Evolutionary conservation across 2,888 invertebrate species (phyloP), one percentile per base, ranked within the genome.

Genomic region (Lysandra coridon): DNA sequence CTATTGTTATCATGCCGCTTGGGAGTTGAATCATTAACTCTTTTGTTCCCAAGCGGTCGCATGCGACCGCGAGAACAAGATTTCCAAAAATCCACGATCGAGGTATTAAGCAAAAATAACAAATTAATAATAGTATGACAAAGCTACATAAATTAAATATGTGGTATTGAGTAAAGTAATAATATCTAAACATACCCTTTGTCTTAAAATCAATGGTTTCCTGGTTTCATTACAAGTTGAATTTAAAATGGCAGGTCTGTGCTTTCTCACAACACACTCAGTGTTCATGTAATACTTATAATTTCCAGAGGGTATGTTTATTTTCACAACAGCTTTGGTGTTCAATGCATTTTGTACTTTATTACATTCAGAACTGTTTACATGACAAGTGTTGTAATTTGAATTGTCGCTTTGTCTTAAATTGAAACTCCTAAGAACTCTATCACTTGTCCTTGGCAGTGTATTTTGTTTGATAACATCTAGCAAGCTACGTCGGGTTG

Each of bases 361-460:
- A 57, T 33, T 37, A 69, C 69, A 37, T 4, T 69, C 69, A 33
- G 30, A 30, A 10, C 4, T 69, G 1, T 69, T 69, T 14, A 17
- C 1, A 33, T 33, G 30, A 30, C 14, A 33, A 69, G 14, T 1
- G 2, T 76, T 76, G 57, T 86, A 86, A 73, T 85, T 86, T 0
- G 86, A 81, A 78, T 83, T 81, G 75, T 81, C 49, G 82, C 78
- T 73, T 80, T 85, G 23, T n/a, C 76, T 87, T 14, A 83, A 49
- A 76, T 84, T 86, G 78, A 83, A 91, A 81, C 92, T 92, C 10
- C 92, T 85, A 3, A 93, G 82, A 0, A 91, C 88, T 81, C 91
- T 82, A 78, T 90, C 90, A 77, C 89, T 88, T 0, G 82, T 69
- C 33, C 74, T 81, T 0, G 79, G 78, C 78, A 80, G 80, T 4